Evolutionary conservation across 2,797 vertebrate genomes (phyloP).

Genomic region (Protonibea diacanthus): DNA sequence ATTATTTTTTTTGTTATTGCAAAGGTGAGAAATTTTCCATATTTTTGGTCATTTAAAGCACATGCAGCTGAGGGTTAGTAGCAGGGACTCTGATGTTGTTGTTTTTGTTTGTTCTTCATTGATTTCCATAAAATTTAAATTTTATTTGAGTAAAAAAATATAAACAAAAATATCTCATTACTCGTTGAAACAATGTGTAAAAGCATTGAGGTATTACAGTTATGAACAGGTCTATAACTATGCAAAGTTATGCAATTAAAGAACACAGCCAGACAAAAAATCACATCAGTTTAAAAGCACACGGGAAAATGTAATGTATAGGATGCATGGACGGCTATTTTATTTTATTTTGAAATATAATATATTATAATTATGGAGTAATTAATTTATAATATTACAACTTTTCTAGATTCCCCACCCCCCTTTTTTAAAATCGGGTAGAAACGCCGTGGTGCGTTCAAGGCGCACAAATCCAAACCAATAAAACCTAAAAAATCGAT

Average conservation of each 20-base stretch:
- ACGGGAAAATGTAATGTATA: background rate
- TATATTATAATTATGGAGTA: fast-evolving
- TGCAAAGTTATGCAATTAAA: background rate
- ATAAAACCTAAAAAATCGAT: slow-evolving; percentile 51
- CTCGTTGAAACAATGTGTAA: background rate
- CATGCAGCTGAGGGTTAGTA: background rate
- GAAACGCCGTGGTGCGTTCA: slow-evolving; percentile 14
- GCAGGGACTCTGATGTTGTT: background rate
- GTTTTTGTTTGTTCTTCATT: background rate
- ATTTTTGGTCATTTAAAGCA: background rate
- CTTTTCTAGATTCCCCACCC: too few relatives aligned
- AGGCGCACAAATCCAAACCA: slow-evolving; percentile 23
- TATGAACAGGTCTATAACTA: background rate
- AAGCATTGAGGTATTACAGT: background rate
- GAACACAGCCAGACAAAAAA: background rate
- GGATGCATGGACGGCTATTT: background rate
- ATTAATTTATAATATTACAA: background rate
- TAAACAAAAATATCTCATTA: background rate
- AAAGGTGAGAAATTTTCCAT: slow-evolving; percentile 67
- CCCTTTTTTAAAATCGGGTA: background rate
- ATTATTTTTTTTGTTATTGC: slow-evolving; percentile 25
- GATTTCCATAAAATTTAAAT: background rate
- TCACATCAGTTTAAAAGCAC: background rate
- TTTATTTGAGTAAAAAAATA: background rate
- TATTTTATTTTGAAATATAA: background rate